Evolutionary conservation across 2,888 invertebrate species (phyloP), one percentile per base, ranked within the genome.

Genomic region (Drosophila colorata): DNA sequence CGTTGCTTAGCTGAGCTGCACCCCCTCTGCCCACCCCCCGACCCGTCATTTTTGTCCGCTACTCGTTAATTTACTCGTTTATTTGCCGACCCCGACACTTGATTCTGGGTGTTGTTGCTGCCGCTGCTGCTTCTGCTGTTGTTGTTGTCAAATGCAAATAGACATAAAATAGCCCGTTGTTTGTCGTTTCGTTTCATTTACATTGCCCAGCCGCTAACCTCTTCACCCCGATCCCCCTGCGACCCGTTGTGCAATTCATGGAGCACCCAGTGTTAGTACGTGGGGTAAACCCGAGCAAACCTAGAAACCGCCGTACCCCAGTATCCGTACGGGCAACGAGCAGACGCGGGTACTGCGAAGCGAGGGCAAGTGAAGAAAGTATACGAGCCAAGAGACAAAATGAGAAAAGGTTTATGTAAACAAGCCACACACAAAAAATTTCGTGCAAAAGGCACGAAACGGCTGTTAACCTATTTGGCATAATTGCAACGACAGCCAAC

Each of bases 391-490:
- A 56, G 46, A 51, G 77, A 67, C 56, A 16, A 69, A 78, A 82
- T 31, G 77, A 49, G 58, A 66, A 82, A 85, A 80, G 87, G 85
- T 80, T 84, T 82, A 87, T 87, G 85, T 84, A 82, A 87, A 87
- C 81, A 70, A 72, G 58, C 58, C 48, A 77, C 53, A 68, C 64
- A 69, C 56, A 33, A 53, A 66, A 53, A 69, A 56, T 71, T 55
- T 80, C 64, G 65, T 63, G 89, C 74, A 69, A 80, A 87, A 81
- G 87, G 85, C 82, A 83, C 82, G 88, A 87, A 82, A 88, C 58
- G 64, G 87, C 89, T 89, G 82, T 83, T 83, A 83, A 83, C 87
- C 89, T 79, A 83, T 89, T 83, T 89, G 88, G 70, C 89, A 69
- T 87, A 71, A 69, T 81, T 68, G 81, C 80, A 88, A 83, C 58